Evolutionary conservation across 2,113 vertebrate species (phyloP).

Genomic region (Callocephalon fimbriatum): DNA sequence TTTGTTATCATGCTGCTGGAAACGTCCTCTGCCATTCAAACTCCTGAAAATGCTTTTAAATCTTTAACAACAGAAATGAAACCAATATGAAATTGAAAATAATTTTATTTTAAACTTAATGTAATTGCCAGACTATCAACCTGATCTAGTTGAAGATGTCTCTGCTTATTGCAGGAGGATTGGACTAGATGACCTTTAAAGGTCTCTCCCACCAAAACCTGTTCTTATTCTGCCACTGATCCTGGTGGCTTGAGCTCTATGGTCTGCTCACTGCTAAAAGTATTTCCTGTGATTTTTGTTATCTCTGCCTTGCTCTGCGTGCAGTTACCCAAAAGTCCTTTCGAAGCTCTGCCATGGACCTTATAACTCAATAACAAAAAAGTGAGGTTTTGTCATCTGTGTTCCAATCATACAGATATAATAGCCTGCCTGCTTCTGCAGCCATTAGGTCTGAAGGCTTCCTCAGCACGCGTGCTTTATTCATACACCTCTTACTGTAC

Average conservation of each 20-base stretch:
- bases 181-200: neutral
- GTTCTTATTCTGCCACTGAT: neutral
- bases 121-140: neutral
- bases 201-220: neutral
- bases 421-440: neutral
- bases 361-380: neutral
- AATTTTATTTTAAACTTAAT: neutral
- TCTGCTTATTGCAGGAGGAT: neutral
- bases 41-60: neutral
- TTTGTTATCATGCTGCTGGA: neutral
- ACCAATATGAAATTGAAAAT: neutral
- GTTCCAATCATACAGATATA: neutral
- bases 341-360: neutral
- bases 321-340: neutral
- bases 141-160: neutral
- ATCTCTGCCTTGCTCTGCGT: neutral
- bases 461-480: neutral
- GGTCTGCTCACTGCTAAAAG: neutral
- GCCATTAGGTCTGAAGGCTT: neutral
- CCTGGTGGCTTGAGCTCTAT: neutral
- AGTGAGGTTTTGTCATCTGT: neutral
- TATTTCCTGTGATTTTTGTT: neutral
- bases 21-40: neutral
- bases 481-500: neutral
- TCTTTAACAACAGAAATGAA: neutral